Evolutionary conservation across 2,113 vertebrate genomes (phyloP).

Genomic region (Nerophis ophidion): DNA sequence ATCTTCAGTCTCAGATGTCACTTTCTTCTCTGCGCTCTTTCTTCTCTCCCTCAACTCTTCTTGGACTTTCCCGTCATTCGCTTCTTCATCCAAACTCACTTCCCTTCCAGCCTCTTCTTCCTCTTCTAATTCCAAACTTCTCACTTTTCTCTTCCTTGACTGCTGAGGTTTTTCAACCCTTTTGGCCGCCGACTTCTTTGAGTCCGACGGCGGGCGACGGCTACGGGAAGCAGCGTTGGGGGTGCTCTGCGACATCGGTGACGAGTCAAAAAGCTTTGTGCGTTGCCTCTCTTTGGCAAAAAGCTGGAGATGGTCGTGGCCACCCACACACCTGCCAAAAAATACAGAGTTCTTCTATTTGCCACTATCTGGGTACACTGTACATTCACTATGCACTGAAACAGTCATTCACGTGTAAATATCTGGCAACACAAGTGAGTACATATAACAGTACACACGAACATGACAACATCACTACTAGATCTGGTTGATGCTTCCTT

Average conservation of each 20-base stretch:
- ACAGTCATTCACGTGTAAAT: no score
- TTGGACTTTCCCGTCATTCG: constrained; percentile 4
- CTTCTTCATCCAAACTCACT: not conserved
- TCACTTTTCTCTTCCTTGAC: constrained; percentile 14
- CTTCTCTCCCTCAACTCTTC: not conserved
- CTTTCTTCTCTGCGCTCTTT: not conserved
- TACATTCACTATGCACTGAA: no score
- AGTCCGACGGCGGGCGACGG: not conserved
- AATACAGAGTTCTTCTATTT: not conserved
- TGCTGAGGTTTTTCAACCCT: not conserved
- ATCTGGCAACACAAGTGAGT: no score
- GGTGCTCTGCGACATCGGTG: not conserved
- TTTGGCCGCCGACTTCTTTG: not conserved
- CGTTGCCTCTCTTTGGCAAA: constrained; percentile 86
- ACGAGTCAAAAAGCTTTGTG: constrained; percentile 75
- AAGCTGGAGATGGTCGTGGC: constrained; percentile 81
- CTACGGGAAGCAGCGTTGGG: not conserved
- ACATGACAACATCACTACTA: no score
- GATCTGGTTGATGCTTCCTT: no score
- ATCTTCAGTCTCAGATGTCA: not conserved
- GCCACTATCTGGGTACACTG: no score
- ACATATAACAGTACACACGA: no score
- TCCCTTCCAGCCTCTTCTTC: not conserved
- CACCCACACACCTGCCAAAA: constrained; percentile 72
- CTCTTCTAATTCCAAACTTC: constrained; percentile 45